Percentiles rank a stretch among this genome's conserved stretches.
phyloP scores from a whole-genome alignment of 2,797 vertebrate genomes.

The Pelodytes ibericus region DNA sequence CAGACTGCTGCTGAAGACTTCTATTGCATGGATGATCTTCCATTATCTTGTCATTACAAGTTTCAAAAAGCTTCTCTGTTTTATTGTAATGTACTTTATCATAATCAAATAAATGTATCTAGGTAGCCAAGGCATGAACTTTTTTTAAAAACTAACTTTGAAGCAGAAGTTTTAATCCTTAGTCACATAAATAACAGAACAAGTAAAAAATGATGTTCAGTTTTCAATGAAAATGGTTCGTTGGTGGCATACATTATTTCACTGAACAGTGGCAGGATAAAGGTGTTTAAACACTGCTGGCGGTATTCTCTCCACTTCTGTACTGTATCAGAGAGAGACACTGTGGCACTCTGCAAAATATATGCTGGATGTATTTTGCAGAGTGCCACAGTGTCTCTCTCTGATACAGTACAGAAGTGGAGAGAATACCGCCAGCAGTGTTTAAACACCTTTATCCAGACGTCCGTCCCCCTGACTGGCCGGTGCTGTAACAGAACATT shows the following conservation, averaged over 20 bases:
- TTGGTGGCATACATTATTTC: no score
- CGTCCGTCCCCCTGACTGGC: slow-evolving; percentile 65
- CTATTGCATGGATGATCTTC: no score
- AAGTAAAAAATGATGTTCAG: no score
- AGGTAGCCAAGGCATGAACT: background rate
- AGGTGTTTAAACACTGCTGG: slow-evolving; percentile 70
- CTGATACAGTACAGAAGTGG: slow-evolving; percentile 75
- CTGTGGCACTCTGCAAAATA: slow-evolving; percentile 68
- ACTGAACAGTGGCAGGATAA: slow-evolving; percentile 67
- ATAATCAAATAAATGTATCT: background rate
- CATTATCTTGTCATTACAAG: no score
- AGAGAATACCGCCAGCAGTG: slow-evolving; percentile 75
- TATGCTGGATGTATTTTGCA: slow-evolving; percentile 63
- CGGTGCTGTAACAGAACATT: slow-evolving; percentile 78
- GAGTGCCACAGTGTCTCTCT: slow-evolving; percentile 72
- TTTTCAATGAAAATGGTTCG: no score
- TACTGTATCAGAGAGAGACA: slow-evolving; percentile 72
- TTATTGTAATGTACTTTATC: background rate
- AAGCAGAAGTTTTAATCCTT: no score
- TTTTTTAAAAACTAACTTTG: no score
- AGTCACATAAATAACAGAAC: no score
- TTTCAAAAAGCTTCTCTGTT: background rate
- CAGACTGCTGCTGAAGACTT: no score
- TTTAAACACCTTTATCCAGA: slow-evolving; percentile 66
- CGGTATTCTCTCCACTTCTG: slow-evolving; percentile 78